These are phyloP conservation scores for Rousettus leschenaultii DNA, from an alignment of 2,113 vertebrate genomes.

Conservation along the genomic window DNA sequence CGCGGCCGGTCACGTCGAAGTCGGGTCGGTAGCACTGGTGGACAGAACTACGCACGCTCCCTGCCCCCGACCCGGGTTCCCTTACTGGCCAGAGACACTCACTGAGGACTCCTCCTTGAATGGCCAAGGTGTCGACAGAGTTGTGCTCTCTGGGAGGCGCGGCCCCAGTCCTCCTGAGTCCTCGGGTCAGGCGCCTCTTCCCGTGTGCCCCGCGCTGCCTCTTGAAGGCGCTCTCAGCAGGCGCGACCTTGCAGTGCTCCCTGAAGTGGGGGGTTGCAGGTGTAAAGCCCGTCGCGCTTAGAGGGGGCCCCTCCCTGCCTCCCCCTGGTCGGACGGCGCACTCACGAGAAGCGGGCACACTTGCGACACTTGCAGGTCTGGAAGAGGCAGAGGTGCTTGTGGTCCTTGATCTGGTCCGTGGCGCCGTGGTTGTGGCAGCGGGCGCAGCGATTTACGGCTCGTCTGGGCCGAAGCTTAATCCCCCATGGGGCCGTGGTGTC, in stretches of 20 bases:
- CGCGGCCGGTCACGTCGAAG: not conserved
- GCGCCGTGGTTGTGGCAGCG: conserved; percentile 49
- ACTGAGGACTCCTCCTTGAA: not conserved
- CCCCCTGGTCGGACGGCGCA: not conserved
- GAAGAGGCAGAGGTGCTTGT: conserved; percentile 41
- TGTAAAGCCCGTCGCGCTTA: not conserved
- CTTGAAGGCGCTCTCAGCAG: not conserved
- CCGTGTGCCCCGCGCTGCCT: not conserved
- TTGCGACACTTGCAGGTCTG: conserved; percentile 43
- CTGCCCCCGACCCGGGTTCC: not conserved
- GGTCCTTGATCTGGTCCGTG: not conserved
- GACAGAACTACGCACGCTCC: not conserved
- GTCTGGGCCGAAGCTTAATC: not conserved
- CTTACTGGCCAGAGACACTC: conserved; percentile 10
- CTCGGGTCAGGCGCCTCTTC: not conserved
- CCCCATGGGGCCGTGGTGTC: not conserved
- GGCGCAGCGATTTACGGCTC: not conserved
- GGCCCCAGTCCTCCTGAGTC: not conserved
- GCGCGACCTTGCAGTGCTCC: not conserved
- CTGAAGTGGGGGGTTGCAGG: not conserved
- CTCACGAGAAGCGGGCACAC: conserved; percentile 45
- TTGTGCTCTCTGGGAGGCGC: not conserved
- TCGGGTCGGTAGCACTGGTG: not conserved
- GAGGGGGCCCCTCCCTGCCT: not conserved
- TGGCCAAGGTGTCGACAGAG: not conserved